A percentile compares a stretch with the other conserved stretches of the same genome.
Conservation (phyloP, 2,113 vertebrate species). For the Potamarius usumacintae region DNA sequence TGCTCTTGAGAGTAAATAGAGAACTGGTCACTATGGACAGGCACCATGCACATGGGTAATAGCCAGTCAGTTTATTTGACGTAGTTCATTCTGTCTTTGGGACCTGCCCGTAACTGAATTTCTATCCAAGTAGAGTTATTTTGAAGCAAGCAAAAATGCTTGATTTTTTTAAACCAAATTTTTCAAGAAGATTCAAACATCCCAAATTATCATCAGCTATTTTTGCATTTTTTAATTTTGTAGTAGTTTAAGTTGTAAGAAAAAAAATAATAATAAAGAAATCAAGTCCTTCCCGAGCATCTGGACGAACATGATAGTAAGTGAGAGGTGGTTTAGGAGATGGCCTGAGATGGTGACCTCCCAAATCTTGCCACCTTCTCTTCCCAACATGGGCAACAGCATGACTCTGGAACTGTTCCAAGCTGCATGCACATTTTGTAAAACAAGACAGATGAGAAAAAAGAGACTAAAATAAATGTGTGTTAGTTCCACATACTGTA, state of each 20-base stretch:
- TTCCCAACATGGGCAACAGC: conserved; percentile 86
- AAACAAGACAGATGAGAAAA: conserved; percentile 77
- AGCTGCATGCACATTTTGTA: conserved; percentile 95
- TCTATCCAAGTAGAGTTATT: conserved; percentile 80
- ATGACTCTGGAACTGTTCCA: conserved; percentile 90
- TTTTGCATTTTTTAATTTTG: conserved; percentile 61
- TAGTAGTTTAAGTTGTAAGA: conserved; percentile 71
- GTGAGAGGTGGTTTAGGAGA: conserved; percentile 67
- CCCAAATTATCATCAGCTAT: conserved; percentile 58
- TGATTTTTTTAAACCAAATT: conserved; percentile 74
- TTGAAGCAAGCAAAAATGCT: conserved; percentile 91
- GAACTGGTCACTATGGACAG: conserved; percentile 25
- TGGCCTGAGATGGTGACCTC: conserved; percentile 59
- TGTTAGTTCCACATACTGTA: conserved; percentile 95
- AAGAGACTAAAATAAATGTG: conserved; percentile 88
- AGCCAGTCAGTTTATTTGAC: conserved; percentile 35
- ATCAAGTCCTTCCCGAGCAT: conserved; percentile 75
- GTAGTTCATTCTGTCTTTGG: conserved; percentile 29
- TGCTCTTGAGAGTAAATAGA: conserved; percentile 26
- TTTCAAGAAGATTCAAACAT: conserved; percentile 45
- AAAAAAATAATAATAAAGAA: conserved; percentile 48
- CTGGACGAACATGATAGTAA: conserved; percentile 71
- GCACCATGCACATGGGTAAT: conserved; percentile 32
- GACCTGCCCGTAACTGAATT: conserved; percentile 55
- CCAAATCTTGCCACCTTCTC: conserved; percentile 77